Evolutionary conservation across 2,888 invertebrate genomes (phyloP), one percentile per base, ranked within the genome.

Genomic region (Harmothoe impar): DNA sequence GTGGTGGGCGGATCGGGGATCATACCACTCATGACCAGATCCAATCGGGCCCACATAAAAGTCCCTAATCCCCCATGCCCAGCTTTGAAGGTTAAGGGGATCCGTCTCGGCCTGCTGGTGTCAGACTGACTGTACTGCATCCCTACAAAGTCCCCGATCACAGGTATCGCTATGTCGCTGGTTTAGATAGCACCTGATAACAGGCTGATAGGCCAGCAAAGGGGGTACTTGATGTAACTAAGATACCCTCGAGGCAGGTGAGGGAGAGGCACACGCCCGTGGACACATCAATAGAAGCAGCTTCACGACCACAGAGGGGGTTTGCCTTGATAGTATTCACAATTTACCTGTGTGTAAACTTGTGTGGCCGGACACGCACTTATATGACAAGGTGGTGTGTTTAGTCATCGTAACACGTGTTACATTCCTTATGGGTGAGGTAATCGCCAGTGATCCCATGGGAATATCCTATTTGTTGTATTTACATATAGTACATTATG

Each of bases 1-100:
- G 7, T 62, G 20, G 62, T 20, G n/a, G 62, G n/a, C 62, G 62
- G 62, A 62, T 62, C 62, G 62, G 23, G 62, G 62, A 62, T 62
- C 62, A n/a, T 3, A 62, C 62, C 77, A 77, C 77, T 31, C 77
- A 17, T 81, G 43, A 81, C 81, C 81, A 81, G 81, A 43, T 81
- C 81, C 81, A 0, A 35, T 17, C 23, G n/a, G 25, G 23, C 81
- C 81, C 81, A 81, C 81, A 81, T 81, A 43, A 81, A 81, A 43
- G 81, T n/a, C 20, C 35, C 43, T 81, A 43, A 81, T 81, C 81
- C 43, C 17, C 23, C 1, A 7, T 5, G 81, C 33, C 81, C 43
- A 35, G 81, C 81, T 81, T 81, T 81, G 81, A 81, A 81, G 81
- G 25, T 23, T 31, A n/a, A 81, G 43, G 72, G 72, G 72, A 72